Conservation (phyloP, 2,888 invertebrate species). For the Dyspetes luteomarginatus region DNA sequence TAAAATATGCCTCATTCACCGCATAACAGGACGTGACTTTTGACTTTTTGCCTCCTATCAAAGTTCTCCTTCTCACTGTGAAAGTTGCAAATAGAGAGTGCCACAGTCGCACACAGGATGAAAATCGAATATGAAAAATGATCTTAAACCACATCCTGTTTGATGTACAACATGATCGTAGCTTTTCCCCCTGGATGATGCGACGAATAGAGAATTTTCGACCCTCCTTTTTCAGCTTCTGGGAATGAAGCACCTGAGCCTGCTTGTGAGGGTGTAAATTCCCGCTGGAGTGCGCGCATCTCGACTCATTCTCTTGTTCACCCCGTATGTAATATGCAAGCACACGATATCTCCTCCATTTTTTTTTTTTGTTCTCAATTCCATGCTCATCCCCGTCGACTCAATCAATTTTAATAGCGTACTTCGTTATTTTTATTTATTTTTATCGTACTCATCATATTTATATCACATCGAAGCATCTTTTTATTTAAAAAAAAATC, state of each 20-base stretch:
- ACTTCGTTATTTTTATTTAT: conserved; percentile 51
- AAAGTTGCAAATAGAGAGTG: conserved; percentile 54
- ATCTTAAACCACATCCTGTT: conserved; percentile 67
- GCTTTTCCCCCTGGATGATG: conserved; percentile 60
- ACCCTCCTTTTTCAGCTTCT: conserved; percentile 34
- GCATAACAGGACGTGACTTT: conserved; percentile 38
- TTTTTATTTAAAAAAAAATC: not conserved
- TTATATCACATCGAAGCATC: not conserved
- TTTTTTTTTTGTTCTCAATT: conserved; percentile 43
- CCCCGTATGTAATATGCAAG: conserved; percentile 13
- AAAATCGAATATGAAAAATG: conserved; percentile 66
- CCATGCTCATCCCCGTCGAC: conserved; percentile 13
- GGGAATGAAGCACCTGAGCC: conserved; percentile 64
- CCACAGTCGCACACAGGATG: conserved; percentile 49
- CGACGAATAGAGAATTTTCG: conserved; percentile 47
- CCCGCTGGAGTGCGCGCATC: conserved; percentile 26
- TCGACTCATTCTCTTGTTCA: conserved; percentile 23
- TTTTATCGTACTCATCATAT: conserved; percentile 1
- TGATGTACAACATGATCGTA: conserved; percentile 66
- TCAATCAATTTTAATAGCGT: conserved; percentile 60
- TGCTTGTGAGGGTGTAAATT: conserved; percentile 21
- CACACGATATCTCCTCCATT: conserved; percentile 42
- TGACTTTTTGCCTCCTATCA: conserved; percentile 13
- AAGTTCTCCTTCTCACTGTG: conserved; percentile 22
- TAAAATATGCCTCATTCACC: conserved; percentile 3